phyloP scores from a whole-genome alignment of 2,888 invertebrate genomes.

The Lasioglossum morio region DNA sequence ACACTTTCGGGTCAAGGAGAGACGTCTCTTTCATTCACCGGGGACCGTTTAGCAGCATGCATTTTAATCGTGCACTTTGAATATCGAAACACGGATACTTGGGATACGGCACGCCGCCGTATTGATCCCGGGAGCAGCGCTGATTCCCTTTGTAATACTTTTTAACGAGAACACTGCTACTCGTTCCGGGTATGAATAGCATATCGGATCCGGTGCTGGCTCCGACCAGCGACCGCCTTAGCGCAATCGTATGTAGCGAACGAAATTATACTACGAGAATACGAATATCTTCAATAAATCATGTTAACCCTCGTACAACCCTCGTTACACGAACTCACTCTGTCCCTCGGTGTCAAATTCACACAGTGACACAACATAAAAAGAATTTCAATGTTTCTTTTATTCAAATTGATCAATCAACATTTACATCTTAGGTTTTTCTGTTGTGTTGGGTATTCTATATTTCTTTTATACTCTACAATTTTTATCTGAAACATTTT shows the following conservation, averaged over 20 bases:
- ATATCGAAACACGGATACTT: slow-evolving; percentile 35
- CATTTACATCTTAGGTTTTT: too few species aligned
- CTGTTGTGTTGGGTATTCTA: too few species aligned
- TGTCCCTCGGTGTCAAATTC: too few species aligned
- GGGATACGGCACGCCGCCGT: background rate
- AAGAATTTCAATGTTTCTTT: too few species aligned
- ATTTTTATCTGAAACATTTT: too few species aligned
- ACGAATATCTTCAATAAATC: background rate
- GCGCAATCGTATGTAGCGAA: background rate
- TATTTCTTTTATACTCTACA: too few species aligned
- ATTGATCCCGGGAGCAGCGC: background rate
- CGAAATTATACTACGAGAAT: background rate
- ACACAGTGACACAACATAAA: too few species aligned
- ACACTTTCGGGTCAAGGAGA: slow-evolving; percentile 43
- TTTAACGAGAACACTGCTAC: background rate
- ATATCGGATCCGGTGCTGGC: background rate
- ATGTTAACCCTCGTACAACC: too few species aligned
- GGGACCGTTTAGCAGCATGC: slow-evolving; percentile 16
- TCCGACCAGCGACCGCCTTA: background rate
- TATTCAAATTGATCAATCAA: too few species aligned
- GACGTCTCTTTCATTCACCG: background rate
- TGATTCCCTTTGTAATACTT: slow-evolving; percentile 3
- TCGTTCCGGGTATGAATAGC: background rate
- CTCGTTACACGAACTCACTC: too few species aligned
- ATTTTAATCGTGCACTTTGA: slow-evolving; percentile 30